Evolutionary conservation across 2,888 invertebrate genomes (phyloP), one percentile per base, ranked within the genome.

Genomic region (Cyrtodaria siliqua): DNA sequence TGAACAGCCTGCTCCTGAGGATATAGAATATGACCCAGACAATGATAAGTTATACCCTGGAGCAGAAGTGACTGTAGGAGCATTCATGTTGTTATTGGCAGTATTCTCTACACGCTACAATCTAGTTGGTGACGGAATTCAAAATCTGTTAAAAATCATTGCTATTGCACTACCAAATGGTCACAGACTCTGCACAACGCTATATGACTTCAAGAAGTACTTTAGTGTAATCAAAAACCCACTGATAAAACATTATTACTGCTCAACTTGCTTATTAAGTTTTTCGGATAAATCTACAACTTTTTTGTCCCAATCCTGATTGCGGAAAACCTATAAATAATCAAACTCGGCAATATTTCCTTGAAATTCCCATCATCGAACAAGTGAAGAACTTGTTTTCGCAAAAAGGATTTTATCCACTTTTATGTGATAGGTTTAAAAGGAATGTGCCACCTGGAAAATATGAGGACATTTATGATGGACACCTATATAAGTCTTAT

Each of bases 401-500:
- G 9, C 53, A 67, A 27, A 44, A 57, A 8, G 66, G 66, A 9
- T 68, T 72, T 52, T 63, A 50, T 52, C 24, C 33, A 23, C 16
- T 8, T 23, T 42, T 77, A 42, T 63, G 67, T 44, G 38, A 44
- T 23, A 27, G 64, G 56, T 72, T 77, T 60, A 14, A 27, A 24
- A 12, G 20, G 14, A 24, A 42, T 40, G 29, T 44, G 16, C 44
- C 44, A 18, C 16, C 26, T 9, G 44, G 20, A 1, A 12, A n/a
- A n/a, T 47, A 24, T 29, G 18, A 42, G 49, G 73, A 78, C 33
- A 56, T 78, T 23, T 72, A 72, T 66, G 78, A 78, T 66, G 78
- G 78, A 18, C 20, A 27, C 14, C 27, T 73, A 2, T 73, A 78
- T 40, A 59, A 59, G 40, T 49, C 40, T 14, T 40, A 60, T 20